phyloP scores from a whole-genome alignment of 2,888 invertebrate species.

The Serripes groenlandicus region DNA sequence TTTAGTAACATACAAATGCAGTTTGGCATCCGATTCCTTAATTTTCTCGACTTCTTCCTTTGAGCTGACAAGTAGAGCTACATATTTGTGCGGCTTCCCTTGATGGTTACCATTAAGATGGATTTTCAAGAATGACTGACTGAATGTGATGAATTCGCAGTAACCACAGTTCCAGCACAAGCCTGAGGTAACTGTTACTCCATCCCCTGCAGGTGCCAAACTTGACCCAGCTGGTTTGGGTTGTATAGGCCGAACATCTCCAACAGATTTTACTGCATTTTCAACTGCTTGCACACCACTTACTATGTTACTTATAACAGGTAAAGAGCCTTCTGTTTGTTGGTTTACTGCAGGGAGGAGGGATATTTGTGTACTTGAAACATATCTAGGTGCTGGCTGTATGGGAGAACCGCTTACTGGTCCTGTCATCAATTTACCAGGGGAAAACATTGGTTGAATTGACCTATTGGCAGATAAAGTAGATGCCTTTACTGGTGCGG shows the following conservation, averaged over 20 bases:
- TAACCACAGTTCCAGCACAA: conserved; percentile 81
- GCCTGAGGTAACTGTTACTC: conserved; percentile 44
- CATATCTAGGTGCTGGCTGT: background rate
- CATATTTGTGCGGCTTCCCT: conserved; percentile 78
- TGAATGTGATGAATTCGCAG: conserved; percentile 77
- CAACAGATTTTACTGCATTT: background rate
- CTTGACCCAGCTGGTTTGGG: background rate
- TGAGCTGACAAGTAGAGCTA: conserved; percentile 72
- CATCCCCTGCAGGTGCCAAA: background rate
- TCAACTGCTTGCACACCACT: conserved; percentile 56
- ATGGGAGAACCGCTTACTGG: background rate
- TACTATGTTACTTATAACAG: conserved; percentile 62
- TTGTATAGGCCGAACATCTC: no score
- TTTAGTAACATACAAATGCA: background rate
- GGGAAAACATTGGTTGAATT: background rate
- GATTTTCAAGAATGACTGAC: conserved; percentile 76
- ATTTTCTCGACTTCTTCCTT: conserved; percentile 68
- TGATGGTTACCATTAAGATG: conserved; percentile 75
- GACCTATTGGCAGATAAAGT: background rate
- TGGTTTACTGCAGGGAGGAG: background rate
- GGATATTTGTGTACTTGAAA: background rate
- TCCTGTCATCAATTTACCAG: conserved; percentile 13
- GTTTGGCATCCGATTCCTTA: conserved; percentile 62
- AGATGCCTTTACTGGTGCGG: conserved; percentile 1
- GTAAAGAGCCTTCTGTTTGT: conserved; percentile 16